Base-by-base conservation (phyloP, 1,140 invertebrate species). In the Drosophila pectinifera region DNA sequence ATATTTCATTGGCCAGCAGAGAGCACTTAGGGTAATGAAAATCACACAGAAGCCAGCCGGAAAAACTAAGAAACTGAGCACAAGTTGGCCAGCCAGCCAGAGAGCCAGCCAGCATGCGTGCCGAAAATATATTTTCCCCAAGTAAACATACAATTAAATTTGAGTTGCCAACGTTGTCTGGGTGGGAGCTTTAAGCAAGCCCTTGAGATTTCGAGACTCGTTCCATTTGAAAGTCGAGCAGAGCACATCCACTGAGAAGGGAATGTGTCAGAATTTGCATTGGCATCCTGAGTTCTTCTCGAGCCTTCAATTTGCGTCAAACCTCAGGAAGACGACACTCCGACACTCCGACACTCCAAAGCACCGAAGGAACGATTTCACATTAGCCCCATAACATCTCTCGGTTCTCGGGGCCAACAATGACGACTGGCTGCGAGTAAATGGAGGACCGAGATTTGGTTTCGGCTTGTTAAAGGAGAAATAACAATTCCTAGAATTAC, bases 401-500 rank as follows among this genome's bases (percentile, higher is more conserved):
- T 69, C 59, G 64, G 74, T 67, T 42, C 55, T 31, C 28, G 28
- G 28, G 39, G 42, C 26, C 65, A 42, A 77, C 55, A 49, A 54
- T 24, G 22, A 43, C 22, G n/a, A 65, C 48, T 51, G 48, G 49
- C 16, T 51, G 49, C 10, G 48, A 43, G 57, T 64, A 77, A 77
- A 59, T 57, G 69, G 72, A 64, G 26, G 38, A 43, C 73, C 45
- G 65, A 69, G 83, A 82, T 82, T 82, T 51, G 75, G 75, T 79
- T 88, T 83, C 67, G 76, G 75, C 84, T 89, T 88, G 83, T 83
- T 88, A 79, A 88, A 76, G 84, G 82, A 57, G 64, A 78, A 83
- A 88, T 86, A 86, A 86, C 83, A 79, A 88, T 86, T 88, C 79
- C 65, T 83, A 72, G 83, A 83, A 86, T 86, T 77, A 88, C 83